Percentiles rank a stretch among this genome's conserved stretches.
phyloP scores from a whole-genome alignment of 2,888 invertebrate genomes.

The Orthonevra nobilis region DNA sequence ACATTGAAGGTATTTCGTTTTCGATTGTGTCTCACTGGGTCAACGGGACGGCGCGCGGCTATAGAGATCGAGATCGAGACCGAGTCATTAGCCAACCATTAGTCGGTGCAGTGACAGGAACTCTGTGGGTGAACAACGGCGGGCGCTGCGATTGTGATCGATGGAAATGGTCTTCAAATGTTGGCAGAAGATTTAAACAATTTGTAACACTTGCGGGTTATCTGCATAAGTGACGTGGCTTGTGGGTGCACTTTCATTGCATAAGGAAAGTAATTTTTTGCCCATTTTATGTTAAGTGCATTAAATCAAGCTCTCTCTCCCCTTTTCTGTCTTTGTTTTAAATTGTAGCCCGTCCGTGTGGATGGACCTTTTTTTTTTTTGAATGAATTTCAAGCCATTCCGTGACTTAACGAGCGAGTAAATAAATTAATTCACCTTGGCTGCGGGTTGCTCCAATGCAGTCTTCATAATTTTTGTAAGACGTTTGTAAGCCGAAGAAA shows the following conservation, averaged over 20 bases:
- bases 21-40: too few species aligned
- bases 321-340: too few species aligned
- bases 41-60: too few species aligned
- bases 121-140: background rate
- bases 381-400: constrained; percentile 4
- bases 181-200: constrained; percentile 1
- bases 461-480: too few species aligned
- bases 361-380: too few species aligned
- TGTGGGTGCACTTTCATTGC: constrained; percentile 24
- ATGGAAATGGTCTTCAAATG: too few species aligned
- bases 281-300: too few species aligned
- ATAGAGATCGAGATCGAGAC: too few species aligned
- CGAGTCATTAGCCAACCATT: constrained; percentile 14
- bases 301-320: too few species aligned
- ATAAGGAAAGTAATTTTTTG: constrained; percentile 1
- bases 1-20: too few species aligned
- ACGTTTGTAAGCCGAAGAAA: background rate
- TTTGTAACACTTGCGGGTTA: background rate
- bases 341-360: too few species aligned
- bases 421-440: constrained; percentile 13
- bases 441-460: background rate
- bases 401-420: background rate
- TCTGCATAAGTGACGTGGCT: background rate
- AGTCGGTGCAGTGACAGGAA: constrained; percentile 1
- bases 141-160: background rate